Conservation (phyloP, 2,797 vertebrate genomes). For the Coregonus sp. region DNA sequence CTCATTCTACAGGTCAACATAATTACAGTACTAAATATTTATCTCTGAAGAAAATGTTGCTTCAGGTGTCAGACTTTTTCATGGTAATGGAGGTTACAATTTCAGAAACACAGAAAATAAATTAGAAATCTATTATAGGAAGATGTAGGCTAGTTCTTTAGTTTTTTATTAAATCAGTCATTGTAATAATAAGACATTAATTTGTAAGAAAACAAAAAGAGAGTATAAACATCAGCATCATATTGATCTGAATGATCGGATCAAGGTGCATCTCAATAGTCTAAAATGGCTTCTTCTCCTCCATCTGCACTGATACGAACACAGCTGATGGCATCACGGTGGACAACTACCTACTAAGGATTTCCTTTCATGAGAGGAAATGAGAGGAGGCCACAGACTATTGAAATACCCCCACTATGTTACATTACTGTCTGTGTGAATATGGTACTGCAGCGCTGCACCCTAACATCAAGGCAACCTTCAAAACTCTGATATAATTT, state of each 20-base stretch:
- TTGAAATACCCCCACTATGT: constrained; percentile 34
- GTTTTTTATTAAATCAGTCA: neutral
- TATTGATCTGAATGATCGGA: neutral
- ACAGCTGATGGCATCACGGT: neutral
- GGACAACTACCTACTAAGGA: no score
- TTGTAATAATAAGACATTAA: neutral
- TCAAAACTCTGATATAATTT: constrained; percentile 46
- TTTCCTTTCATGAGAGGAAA: neutral
- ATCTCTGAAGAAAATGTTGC: no score
- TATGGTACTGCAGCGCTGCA: neutral
- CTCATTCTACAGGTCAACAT: no score
- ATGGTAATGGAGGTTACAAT: no score
- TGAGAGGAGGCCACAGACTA: neutral
- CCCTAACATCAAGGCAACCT: constrained; percentile 25
- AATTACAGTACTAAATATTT: neutral
- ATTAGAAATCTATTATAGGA: neutral
- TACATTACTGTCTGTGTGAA: constrained; percentile 45
- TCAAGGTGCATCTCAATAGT: neutral
- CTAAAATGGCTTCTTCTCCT: neutral
- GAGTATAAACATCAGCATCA: neutral
- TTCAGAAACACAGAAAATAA: neutral
- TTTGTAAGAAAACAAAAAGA: constrained; percentile 11
- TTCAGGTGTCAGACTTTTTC: no score
- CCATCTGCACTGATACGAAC: neutral
- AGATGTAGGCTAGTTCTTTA: neutral